Conservation (phyloP, 2,797 vertebrate species). For the Trachurus trachurus region DNA sequence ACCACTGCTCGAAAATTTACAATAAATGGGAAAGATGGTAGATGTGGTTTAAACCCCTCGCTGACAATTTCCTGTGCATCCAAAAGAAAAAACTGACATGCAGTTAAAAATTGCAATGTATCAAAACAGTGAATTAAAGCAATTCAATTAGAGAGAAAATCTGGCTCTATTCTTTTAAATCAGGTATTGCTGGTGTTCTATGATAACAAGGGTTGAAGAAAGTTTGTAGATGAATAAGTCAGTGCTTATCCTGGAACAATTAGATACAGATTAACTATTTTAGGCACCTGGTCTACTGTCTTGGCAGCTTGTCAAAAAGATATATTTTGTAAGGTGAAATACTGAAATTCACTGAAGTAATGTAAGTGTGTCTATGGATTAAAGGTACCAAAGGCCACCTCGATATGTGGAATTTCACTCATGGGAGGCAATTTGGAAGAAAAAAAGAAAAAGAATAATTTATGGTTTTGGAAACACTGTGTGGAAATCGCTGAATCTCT, state of each 20-base stretch:
- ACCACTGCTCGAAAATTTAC: too few species aligned
- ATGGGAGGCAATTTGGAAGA: neutral
- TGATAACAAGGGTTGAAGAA: slow-evolving; percentile 19
- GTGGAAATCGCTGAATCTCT: neutral
- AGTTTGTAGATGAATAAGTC: slow-evolving; percentile 15
- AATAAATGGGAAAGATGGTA: neutral
- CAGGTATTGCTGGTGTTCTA: neutral
- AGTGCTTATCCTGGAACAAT: slow-evolving; percentile 6
- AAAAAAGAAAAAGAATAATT: neutral
- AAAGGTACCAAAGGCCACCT: slow-evolving; percentile 59
- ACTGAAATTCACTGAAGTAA: neutral
- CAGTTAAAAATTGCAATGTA: neutral
- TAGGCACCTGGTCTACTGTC: neutral
- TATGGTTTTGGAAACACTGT: slow-evolving; percentile 1
- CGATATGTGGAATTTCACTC: slow-evolving; percentile 19
- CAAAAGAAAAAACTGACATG: too few species aligned
- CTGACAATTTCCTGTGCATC: neutral
- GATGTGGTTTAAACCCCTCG: neutral
- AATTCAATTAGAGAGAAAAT: neutral
- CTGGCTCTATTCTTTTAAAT: neutral
- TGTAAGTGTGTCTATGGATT: neutral
- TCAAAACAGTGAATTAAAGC: neutral
- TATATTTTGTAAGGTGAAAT: neutral
- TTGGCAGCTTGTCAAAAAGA: slow-evolving; percentile 18
- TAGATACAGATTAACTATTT: slow-evolving; percentile 30